A percentile compares a stretch with the other conserved stretches of the same genome.
Conservation (phyloP, 2,113 vertebrate species). For the Egretta garzetta region DNA sequence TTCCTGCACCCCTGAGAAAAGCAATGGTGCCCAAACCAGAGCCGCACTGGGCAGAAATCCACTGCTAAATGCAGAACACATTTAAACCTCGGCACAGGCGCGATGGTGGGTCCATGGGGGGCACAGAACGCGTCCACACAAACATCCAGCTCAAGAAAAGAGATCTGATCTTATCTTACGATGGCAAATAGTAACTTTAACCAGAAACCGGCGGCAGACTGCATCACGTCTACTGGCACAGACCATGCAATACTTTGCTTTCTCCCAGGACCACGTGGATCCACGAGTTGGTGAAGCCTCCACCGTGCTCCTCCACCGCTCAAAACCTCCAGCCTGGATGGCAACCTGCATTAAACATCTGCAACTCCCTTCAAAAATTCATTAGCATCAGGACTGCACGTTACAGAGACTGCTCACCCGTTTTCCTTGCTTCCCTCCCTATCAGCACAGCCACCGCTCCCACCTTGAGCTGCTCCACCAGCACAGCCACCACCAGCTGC, state of each 20-base stretch:
- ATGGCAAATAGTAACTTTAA: rapidly evolving
- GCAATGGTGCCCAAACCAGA: not conserved
- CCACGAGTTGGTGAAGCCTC: rapidly evolving
- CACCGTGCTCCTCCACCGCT: rapidly evolving
- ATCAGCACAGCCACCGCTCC: not conserved
- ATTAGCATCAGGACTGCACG: not conserved
- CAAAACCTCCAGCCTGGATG: not conserved
- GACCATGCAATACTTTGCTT: rapidly evolving
- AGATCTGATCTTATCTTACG: not conserved
- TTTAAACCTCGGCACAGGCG: rapidly evolving
- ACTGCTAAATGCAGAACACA: rapidly evolving
- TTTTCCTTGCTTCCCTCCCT: not conserved
- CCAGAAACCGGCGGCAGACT: not conserved
- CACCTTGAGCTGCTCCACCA: not conserved
- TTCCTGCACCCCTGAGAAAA: not conserved
- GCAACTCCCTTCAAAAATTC: not conserved
- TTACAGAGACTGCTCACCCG: not conserved
- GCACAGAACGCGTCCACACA: rapidly evolving
- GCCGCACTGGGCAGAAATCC: rapidly evolving
- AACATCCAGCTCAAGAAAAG: not conserved
- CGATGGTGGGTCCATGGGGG: rapidly evolving
- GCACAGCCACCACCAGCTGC: rapidly evolving
- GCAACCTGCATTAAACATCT: not conserved
- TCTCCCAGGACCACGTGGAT: rapidly evolving
- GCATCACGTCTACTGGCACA: not conserved